Base-by-base conservation (phyloP, 2,888 invertebrate species). In the Teleiodes luculella region DNA sequence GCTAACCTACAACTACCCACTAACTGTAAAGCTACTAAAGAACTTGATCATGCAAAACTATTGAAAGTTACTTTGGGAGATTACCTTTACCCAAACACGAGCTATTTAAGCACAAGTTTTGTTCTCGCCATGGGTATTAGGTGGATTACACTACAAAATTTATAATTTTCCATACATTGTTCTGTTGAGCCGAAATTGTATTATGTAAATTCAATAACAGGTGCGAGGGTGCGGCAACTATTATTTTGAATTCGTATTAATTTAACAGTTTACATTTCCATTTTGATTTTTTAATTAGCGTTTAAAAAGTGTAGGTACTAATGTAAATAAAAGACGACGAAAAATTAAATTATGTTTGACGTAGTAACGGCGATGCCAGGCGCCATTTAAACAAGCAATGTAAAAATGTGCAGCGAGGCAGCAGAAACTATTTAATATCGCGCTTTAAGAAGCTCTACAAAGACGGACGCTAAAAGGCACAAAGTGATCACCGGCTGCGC, bases 351-450 rank as follows among this genome's bases (percentile, higher is more conserved):
- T 31, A 39, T 33, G 16, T 30, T 28, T 36, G 28, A 13, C 35
- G 2, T 10, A 24, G 10, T 28, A n/a, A 41, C 28, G 61, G 66
- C 64, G 59, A 62, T 66, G 64, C 66, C 72, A 66, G 68, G 72
- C 70, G 67, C 63, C 61, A 20, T 67, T 58, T 59, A 70, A 68
- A 65, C 64, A 65, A 62, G 58, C 55, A 55, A 57, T 65, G 64
- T 72, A 74, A 81, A 84, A 84, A 86, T 80, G 71, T 63, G 76
- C 80, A 81, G 66, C 66, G 76, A 81, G 66, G 78, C 76, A 76
- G 76, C 79, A 81, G 76, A 77, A 87, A 86, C 88, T 87, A 87
- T 87, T 87, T 89, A 88, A 88, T 88, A 88, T 81, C 78, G 74
- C 61, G 71, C 74, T 76, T 73, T 80, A 72, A 79, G 76, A 74